Base-by-base conservation (phyloP, 2,888 invertebrate genomes). In the Tetragnatha montana region DNA sequence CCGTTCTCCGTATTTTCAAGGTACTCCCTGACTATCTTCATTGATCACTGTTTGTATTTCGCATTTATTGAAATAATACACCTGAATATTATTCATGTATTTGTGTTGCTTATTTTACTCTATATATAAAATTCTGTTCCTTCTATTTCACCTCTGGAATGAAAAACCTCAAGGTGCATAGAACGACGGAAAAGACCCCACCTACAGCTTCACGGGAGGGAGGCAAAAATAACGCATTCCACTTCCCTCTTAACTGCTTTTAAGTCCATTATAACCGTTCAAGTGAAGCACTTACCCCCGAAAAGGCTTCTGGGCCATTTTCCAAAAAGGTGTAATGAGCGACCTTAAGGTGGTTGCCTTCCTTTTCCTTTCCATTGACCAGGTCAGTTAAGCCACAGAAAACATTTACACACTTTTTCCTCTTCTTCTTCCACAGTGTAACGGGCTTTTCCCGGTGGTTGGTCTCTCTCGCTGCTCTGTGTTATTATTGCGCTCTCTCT, bases 281-380 rank as follows among this genome's bases (percentile, higher is more conserved):
- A 68, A 81, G 81, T 81, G 81, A 47, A 49, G 78, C 85, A 85
- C 85, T 85, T 85, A 85, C 85, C 35, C 51, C 85, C 35, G 35
- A 85, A 85, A 85, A 78, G 51, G 85, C 85, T 85, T 71, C 79
- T 71, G 70, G 70, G 51, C 78, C 78, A 85, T 85, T 85, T 85
- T 85, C 85, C 85, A 79, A 79, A 78, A 78, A 78, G 70, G 49
- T 70, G 78, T 71, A 78, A 78, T 78, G 71, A 70, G 51, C 49
- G 7, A 21, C 21, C 49, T 85, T 22, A 79, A 85, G 78, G 85
- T 71, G 51, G 78, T 78, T 71, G 51, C 19, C 22, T 51, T 17
- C 70, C 22, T 85, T 85, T 85, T 85, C 85, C 71, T 78, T 21
- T 10, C 85, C 85, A 85, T 85, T 85, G 85, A 85, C 50, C 78